Conservation (phyloP, 2,888 invertebrate genomes). For the Bellardia bayeri region DNA sequence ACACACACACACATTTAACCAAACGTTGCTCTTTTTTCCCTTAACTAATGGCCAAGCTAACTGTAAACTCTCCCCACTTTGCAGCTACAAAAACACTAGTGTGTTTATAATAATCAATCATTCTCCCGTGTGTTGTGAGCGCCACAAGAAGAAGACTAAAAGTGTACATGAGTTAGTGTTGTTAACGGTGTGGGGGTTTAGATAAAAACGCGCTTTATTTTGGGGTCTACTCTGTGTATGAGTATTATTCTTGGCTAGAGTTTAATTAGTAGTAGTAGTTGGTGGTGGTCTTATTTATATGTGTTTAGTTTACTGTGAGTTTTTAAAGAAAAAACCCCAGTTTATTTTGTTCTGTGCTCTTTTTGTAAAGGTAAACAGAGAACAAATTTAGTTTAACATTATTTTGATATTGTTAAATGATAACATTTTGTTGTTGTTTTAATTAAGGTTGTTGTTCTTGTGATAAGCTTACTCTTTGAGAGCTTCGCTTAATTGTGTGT, state of each 20-base stretch:
- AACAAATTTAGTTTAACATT: not conserved
- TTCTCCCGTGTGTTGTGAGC: conserved; percentile 1
- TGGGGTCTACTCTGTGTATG: conserved; percentile 36
- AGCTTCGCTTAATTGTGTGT: conserved; percentile 60
- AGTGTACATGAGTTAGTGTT: not conserved
- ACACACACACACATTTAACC: conserved; percentile 40
- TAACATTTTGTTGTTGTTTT: conserved; percentile 49
- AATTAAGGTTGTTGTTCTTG: conserved; percentile 25
- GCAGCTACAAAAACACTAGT: not conserved
- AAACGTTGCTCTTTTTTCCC: not conserved
- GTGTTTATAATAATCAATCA: conserved; percentile 3
- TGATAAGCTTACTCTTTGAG: conserved; percentile 65
- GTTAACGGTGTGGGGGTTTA: conserved; percentile 65
- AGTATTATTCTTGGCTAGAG: conserved; percentile 37
- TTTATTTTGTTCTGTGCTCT: conserved; percentile 35
- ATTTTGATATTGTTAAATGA: conserved; percentile 62
- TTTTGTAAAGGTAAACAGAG: conserved; percentile 61
- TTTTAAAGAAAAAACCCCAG: not conserved
- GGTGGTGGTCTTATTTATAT: conserved; percentile 35
- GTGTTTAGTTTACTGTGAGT: not conserved
- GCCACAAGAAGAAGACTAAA: not conserved
- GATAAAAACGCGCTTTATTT: conserved; percentile 71
- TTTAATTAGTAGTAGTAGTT: conserved; percentile 46
- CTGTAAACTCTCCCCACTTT: not conserved
- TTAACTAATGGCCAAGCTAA: not conserved